Conservation (phyloP, 2,888 invertebrate genomes). For the Flexamia atlantica region DNA sequence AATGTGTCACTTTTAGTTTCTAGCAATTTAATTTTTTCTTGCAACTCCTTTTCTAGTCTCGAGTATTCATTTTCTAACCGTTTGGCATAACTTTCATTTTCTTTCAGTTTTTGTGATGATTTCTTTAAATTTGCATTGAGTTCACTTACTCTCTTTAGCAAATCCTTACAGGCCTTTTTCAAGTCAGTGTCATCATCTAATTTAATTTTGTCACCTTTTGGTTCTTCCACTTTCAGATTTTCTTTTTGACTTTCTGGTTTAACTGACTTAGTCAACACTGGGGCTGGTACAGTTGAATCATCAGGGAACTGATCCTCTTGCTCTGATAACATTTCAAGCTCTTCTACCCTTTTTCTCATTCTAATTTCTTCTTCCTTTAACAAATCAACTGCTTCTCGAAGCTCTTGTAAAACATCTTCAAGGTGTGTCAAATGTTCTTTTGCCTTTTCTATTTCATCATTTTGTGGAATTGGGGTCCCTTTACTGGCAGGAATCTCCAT, state of each 20-base stretch:
- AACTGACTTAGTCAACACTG: not conserved
- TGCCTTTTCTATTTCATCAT: slow-evolving; percentile 1
- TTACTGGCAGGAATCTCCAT: not conserved
- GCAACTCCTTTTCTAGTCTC: not conserved
- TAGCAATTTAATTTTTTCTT: slow-evolving; percentile 1
- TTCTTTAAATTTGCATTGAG: slow-evolving; percentile 25
- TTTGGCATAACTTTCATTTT: not conserved
- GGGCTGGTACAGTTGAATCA: not conserved
- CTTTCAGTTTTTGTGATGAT: not conserved
- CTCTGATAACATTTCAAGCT: slow-evolving; percentile 1
- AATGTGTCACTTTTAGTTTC: not conserved
- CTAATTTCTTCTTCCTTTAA: slow-evolving; percentile 37
- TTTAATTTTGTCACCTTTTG: not conserved
- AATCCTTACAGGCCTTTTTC: not conserved
- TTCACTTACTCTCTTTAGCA: not conserved
- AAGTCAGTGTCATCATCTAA: slow-evolving; percentile 2
- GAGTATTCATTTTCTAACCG: not conserved
- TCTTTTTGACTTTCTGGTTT: not conserved
- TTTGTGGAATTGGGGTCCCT: not conserved
- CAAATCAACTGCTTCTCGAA: slow-evolving; percentile 21
- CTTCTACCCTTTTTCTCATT: slow-evolving; percentile 22
- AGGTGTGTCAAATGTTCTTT: slow-evolving; percentile 9
- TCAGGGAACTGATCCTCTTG: not conserved
- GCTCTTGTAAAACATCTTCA: slow-evolving; percentile 1
- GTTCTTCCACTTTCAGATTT: not conserved